Percentiles rank a stretch among this genome's conserved stretches.
Evolutionary conservation across 2,888 invertebrate genomes (phyloP).

Genomic region (Lomographa bimaculata): DNA sequence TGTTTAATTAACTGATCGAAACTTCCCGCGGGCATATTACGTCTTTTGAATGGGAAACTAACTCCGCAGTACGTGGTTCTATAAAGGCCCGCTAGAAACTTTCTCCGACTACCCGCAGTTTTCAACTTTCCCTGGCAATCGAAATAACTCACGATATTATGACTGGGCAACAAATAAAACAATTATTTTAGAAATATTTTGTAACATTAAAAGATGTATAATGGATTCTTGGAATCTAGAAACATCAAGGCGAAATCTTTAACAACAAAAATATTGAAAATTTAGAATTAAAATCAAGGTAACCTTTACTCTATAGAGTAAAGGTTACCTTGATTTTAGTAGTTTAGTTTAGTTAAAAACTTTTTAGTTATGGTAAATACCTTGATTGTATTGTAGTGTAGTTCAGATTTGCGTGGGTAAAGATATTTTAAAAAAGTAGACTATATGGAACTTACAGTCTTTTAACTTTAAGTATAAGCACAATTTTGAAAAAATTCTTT

Average conservation of each 20-base stretch:
- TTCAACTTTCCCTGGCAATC: constrained; percentile 3
- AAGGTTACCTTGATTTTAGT: too few species aligned
- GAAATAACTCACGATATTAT: constrained; percentile 4
- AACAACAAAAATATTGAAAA: constrained; percentile 17
- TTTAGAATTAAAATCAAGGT: too few species aligned
- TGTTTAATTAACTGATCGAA: constrained; percentile 8
- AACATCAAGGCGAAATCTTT: constrained; percentile 10
- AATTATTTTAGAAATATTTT: constrained; percentile 15
- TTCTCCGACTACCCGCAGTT: constrained; percentile 9
- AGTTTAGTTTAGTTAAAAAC: too few species aligned
- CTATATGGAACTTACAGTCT: too few species aligned
- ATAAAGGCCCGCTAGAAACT: background rate
- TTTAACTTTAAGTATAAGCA: too few species aligned
- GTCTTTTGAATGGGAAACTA: constrained; percentile 9
- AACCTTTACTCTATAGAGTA: too few species aligned
- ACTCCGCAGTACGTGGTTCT: constrained; percentile 4
- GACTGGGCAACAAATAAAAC: constrained; percentile 18
- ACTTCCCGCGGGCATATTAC: constrained; percentile 6
- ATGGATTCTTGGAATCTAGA: constrained; percentile 16
- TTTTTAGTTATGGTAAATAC: too few species aligned
- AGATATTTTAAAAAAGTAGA: too few species aligned
- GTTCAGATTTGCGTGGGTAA: too few species aligned
- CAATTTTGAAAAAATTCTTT: too few species aligned
- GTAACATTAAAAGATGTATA: constrained; percentile 8
- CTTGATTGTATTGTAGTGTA: too few species aligned